Percentiles rank a stretch among this genome's conserved stretches.
These are phyloP conservation scores for Fistularia tabacaria DNA, from an alignment of 2,797 vertebrate genomes.

Conservation along the genomic window DNA sequence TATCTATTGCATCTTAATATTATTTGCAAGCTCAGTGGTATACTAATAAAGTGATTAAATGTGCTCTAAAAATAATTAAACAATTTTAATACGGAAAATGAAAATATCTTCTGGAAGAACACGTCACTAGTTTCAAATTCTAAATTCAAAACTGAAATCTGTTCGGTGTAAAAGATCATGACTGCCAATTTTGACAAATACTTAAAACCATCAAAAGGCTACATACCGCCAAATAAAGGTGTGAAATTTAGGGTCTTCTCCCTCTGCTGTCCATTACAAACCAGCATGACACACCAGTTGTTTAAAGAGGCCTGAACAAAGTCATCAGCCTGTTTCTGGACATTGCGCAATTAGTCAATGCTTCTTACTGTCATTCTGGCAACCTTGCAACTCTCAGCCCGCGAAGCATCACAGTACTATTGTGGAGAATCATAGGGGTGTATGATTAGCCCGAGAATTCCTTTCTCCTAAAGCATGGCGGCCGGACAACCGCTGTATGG, in stretches of 20 bases:
- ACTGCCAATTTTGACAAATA: too few species aligned
- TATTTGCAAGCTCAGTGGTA: too few species aligned
- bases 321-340: constrained; percentile 34
- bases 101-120: too few species aligned
- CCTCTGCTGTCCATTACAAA: background rate
- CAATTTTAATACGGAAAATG: too few species aligned
- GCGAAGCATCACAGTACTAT: constrained; percentile 41
- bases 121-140: too few species aligned
- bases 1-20: too few species aligned
- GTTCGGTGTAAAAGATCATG: too few species aligned
- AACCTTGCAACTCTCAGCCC: constrained; percentile 38
- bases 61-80: too few species aligned
- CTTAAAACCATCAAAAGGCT: too few species aligned
- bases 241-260: constrained; percentile 1
- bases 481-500: constrained; percentile 32
- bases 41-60: too few species aligned
- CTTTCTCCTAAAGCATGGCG: constrained; percentile 61
- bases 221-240: too few species aligned
- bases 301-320: constrained; percentile 17
- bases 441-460: constrained; percentile 57
- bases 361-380: constrained; percentile 45
- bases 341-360: constrained; percentile 33
- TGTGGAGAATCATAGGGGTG: constrained; percentile 54
- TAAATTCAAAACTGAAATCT: too few species aligned
- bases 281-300: background rate